Evolutionary conservation across 2,797 vertebrate species (phyloP).

Genomic region (Nyctalus aviator): DNA sequence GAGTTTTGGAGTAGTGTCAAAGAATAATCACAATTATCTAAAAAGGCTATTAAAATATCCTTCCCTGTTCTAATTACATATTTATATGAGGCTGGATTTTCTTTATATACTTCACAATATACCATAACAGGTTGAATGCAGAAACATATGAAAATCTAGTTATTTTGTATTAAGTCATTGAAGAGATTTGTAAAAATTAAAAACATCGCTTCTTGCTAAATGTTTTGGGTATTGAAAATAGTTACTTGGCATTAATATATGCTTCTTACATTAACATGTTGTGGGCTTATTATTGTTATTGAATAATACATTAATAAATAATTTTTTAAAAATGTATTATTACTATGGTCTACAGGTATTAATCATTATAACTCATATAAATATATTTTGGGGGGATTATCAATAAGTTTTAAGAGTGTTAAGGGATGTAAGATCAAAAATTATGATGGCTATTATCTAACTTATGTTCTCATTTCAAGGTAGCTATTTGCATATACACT

Average conservation of each 20-base stretch:
- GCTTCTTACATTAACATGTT: neutral
- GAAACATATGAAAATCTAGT: neutral
- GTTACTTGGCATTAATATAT: slow-evolving; percentile 29
- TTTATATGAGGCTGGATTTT: neutral
- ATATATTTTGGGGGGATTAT: neutral
- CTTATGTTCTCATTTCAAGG: neutral
- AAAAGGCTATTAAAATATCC: neutral
- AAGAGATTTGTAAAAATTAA: slow-evolving; percentile 39
- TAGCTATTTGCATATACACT: neutral
- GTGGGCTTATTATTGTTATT: neutral
- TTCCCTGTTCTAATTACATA: neutral
- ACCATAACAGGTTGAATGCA: neutral
- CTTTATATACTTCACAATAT: neutral
- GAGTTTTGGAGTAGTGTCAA: slow-evolving; percentile 41
- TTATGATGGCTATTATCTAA: neutral
- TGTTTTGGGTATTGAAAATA: slow-evolving; percentile 48
- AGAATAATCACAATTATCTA: neutral
- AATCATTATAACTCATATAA: neutral
- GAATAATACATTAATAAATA: neutral
- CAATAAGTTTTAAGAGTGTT: neutral
- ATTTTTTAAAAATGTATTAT: neutral
- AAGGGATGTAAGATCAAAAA: neutral
- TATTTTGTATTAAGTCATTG: neutral
- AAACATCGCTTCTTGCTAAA: neutral
- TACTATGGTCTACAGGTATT: neutral